Base-by-base conservation (phyloP, 2,888 invertebrate genomes). In the Pyrochroa serraticornis region DNA sequence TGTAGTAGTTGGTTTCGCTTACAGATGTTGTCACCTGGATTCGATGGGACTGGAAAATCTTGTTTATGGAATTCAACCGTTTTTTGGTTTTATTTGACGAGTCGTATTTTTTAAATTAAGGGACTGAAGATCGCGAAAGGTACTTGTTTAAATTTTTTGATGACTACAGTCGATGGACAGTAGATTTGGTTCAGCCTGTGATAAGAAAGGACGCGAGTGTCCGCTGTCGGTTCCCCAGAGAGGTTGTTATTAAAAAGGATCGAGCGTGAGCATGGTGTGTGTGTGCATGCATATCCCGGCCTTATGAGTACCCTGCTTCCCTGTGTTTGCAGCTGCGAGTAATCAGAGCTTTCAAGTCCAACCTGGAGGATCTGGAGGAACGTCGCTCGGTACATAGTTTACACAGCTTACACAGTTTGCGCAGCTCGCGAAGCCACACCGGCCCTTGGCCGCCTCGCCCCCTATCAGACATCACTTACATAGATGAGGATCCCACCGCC, bases 271-370 rank as follows among this genome's bases (percentile, higher is more conserved):
- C 66, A 68, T 67, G 68, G 66, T 63, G 67, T 65, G 70, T 69
- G 74, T 72, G 74, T 74, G 79, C 78, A 74, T 73, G 72, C 75
- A 69, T 71, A 73, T 75, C 77, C 77, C 75, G 64, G 76, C 75
- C 77, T 78, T 75, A 77, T 78, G 76, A 79, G 74, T 75, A 78
- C 76, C 79, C 78, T 78, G 79, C 79, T 79, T 77, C 84, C 84
- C 84, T 84, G 81, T 85, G 85, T 87, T 93, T 93, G 87, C 96
- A 98, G 98, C 92, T 98, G 86, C 95, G 98, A 85, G 98, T 99
- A 85, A 97, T 98, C 86, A 94, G 97, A 87, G 98, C 98, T 82
- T 99, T 98, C 93, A 96, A 93, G 87, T 96, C 96, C 79, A 97
- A 92, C 80, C 88, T 99, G 88, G 98, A 99, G 89, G 98, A 98